These are phyloP conservation scores for Penaeus chinensis DNA, from an alignment of 1,140 invertebrate species.

Conservation along the genomic window DNA sequence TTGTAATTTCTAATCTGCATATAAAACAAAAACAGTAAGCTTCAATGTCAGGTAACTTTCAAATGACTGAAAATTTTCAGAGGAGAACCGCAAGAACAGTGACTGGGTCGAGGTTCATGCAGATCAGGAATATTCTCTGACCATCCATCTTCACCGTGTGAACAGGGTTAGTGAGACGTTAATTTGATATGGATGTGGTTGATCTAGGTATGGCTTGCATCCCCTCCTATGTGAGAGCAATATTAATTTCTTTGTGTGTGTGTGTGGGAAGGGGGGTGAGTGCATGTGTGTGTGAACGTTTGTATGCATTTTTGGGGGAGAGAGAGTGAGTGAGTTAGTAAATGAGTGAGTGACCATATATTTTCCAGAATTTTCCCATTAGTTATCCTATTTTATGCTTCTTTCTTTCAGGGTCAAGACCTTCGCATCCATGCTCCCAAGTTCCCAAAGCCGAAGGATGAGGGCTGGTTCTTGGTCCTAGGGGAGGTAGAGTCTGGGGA, in stretches of 20 bases:
- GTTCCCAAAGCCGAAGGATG: slow-evolving; percentile 93
- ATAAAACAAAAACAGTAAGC: slow-evolving; percentile 63
- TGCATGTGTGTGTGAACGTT: neutral
- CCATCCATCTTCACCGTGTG: slow-evolving; percentile 68
- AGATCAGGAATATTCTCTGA: slow-evolving; percentile 79
- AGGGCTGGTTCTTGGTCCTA: slow-evolving; percentile 93
- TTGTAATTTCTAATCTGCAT: too few species aligned
- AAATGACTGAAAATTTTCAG: neutral
- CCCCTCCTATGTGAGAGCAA: too few species aligned
- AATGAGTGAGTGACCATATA: neutral
- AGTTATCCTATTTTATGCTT: neutral
- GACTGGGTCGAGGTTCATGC: slow-evolving; percentile 76
- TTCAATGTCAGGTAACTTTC: slow-evolving; percentile 65
- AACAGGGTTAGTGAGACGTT: slow-evolving; percentile 62
- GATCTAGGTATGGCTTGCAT: too few species aligned
- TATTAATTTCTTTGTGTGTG: slow-evolving; percentile 27
- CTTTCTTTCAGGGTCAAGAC: slow-evolving; percentile 33
- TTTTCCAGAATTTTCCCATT: neutral
- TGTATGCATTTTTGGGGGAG: neutral
- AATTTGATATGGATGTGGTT: too few species aligned
- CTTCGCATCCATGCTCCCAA: slow-evolving; percentile 79
- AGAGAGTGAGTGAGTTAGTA: neutral
- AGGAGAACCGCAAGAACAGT: slow-evolving; percentile 8
- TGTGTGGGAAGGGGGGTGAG: neutral
- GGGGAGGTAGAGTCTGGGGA: slow-evolving; percentile 79